Evolutionary conservation across 2,797 vertebrate genomes (phyloP).

Genomic region (Danio aesculapii): DNA sequence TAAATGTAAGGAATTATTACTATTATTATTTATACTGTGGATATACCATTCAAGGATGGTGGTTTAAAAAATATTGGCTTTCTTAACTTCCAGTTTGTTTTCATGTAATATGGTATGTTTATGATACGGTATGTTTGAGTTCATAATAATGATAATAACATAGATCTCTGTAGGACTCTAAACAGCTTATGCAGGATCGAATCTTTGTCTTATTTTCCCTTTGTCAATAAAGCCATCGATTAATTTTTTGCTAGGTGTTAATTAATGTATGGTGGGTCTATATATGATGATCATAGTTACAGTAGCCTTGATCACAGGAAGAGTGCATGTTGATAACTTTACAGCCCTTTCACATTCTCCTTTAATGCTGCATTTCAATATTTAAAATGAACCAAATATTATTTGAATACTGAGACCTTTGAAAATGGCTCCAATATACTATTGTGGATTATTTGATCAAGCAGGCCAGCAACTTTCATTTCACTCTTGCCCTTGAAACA

Average conservation of each 20-base stretch:
- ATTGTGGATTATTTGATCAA: not conserved
- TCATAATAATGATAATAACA: not conserved
- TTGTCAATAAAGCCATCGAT: not conserved
- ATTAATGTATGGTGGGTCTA: not conserved
- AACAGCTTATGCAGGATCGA: not conserved
- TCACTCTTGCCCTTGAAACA: not conserved
- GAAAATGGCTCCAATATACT: no score
- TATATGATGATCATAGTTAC: not conserved
- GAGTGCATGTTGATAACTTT: not conserved
- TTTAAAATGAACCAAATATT: no score
- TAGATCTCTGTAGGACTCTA: not conserved
- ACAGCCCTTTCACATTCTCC: not conserved
- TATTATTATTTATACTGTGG: not conserved
- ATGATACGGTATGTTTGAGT: not conserved
- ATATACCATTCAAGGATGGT: not conserved
- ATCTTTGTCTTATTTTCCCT: not conserved
- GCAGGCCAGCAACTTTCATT: not conserved
- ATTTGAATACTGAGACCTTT: no score
- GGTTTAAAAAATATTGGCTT: not conserved
- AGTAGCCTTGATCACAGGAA: not conserved
- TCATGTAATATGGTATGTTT: not conserved
- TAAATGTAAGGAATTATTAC: no score
- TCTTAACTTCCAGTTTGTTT: not conserved
- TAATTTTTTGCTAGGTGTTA: not conserved
- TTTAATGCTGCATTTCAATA: not conserved